Evolutionary conservation across 2,888 invertebrate species (phyloP), one percentile per base, ranked within the genome.

Genomic region (Sesia bembeciformis): DNA sequence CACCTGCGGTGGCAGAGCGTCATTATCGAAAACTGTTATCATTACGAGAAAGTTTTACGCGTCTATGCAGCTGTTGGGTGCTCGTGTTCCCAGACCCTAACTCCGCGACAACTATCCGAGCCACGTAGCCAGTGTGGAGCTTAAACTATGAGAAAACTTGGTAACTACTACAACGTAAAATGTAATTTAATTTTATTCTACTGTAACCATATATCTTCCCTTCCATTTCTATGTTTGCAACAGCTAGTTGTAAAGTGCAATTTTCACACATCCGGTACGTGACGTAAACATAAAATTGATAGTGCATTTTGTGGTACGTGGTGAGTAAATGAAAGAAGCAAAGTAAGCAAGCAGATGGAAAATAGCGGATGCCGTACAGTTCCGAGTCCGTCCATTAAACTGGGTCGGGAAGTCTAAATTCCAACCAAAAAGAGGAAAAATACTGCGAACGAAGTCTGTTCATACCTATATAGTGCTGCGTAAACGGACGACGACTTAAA

Each of bases 351-450:
- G 70, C 60, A 74, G 74, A 76, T 74, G 72, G 72, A 74, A 81
- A 81, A 78, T 66, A 75, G 70, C 74, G 77, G 74, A 78, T 76
- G 74, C 75, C 74, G 72, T 70, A 68, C 70, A 67, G 68, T 69
- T 68, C 63, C 69, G 68, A 64, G 66, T 68, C 70, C 76, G 65
- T 72, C 79, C 78, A 78, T 81, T 81, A 81, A 74, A 72, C 67
- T 70, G 70, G 69, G 69, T 66, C 70, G 70, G 62, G 64, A 67
- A 70, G 61, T 72, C 71, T 62, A 71, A 76, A 75, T 74, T 74
- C 70, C 62, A 65, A 66, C 63, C 68, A 57, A 73, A 78, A 79
- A 75, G 50, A 72, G 67, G 71, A 73, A 77, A 74, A 71, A 65
- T 66, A 68, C 50, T 50, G 67, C 64, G 60, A 65, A 62, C 65